These are phyloP conservation scores for Panzeria rudis DNA, from an alignment of 2,888 invertebrate species.

Conservation along the genomic window DNA sequence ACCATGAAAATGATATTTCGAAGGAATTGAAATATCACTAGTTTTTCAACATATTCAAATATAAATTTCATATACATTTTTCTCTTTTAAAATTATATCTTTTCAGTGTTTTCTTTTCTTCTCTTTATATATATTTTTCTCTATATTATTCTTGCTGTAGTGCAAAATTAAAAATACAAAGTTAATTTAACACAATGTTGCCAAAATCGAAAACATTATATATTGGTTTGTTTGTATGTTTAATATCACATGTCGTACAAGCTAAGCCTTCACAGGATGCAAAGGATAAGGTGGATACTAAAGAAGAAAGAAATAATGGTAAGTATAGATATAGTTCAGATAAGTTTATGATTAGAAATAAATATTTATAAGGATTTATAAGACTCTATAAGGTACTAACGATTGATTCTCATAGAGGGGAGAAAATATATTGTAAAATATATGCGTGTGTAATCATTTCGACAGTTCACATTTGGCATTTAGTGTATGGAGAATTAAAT, in stretches of 20 bases:
- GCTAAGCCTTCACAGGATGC: constrained; percentile 67
- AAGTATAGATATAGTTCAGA: neutral
- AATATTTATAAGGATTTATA: too few relatives aligned
- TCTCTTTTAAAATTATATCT: too few relatives aligned
- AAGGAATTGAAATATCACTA: too few relatives aligned
- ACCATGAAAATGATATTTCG: too few relatives aligned
- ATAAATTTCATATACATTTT: neutral
- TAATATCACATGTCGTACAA: constrained; percentile 40
- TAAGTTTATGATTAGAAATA: neutral
- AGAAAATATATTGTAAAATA: too few relatives aligned
- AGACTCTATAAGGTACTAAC: too few relatives aligned
- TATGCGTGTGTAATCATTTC: too few relatives aligned
- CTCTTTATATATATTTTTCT: neutral
- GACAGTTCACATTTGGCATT: too few relatives aligned
- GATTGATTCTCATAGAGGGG: too few relatives aligned
- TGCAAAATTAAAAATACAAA: neutral
- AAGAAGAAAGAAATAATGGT: constrained; percentile 56
- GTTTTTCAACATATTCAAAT: too few relatives aligned
- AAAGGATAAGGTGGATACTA: constrained; percentile 39
- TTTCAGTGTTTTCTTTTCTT: constrained; percentile 30
- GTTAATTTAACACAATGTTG: constrained; percentile 56
- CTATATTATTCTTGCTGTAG: constrained; percentile 2
- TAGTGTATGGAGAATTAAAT: too few relatives aligned
- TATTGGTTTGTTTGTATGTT: constrained; percentile 38
- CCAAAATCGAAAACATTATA: constrained; percentile 56